phyloP scores from a whole-genome alignment of 2,797 vertebrate genomes.

The Artibeus jamaicensis region DNA sequence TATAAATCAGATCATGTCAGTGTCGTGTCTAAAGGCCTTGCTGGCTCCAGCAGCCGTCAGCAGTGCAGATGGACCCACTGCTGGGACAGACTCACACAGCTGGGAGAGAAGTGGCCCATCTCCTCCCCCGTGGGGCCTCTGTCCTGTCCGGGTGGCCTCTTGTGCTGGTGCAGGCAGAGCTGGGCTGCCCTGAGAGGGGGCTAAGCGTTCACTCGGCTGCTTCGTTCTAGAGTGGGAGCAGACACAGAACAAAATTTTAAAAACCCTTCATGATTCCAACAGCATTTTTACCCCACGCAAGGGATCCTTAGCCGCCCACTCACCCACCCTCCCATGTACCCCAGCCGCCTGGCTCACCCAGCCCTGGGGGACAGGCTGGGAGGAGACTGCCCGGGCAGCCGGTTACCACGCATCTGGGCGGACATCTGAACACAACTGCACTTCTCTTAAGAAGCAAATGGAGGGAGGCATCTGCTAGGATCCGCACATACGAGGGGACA shows the following conservation, averaged over 20 bases:
- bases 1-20: background rate
- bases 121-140: background rate
- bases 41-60: background rate
- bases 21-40: background rate
- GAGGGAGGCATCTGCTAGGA: background rate
- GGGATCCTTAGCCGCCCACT: background rate
- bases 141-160: background rate
- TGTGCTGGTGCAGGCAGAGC: background rate
- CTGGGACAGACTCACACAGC: background rate
- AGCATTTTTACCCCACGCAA: background rate
- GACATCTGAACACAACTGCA: background rate
- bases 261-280: background rate
- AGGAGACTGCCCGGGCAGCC: background rate
- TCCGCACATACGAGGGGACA: fast-evolving
- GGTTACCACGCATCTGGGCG: background rate
- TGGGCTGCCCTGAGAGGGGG: background rate
- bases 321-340: background rate
- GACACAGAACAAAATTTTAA: background rate
- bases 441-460: too few species aligned
- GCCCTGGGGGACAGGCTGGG: background rate
- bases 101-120: background rate
- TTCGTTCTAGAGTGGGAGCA: background rate
- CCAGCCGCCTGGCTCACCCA: background rate
- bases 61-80: background rate
- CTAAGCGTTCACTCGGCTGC: background rate